phyloP scores from a whole-genome alignment of 2,113 vertebrate species.

The Python bivittatus region DNA sequence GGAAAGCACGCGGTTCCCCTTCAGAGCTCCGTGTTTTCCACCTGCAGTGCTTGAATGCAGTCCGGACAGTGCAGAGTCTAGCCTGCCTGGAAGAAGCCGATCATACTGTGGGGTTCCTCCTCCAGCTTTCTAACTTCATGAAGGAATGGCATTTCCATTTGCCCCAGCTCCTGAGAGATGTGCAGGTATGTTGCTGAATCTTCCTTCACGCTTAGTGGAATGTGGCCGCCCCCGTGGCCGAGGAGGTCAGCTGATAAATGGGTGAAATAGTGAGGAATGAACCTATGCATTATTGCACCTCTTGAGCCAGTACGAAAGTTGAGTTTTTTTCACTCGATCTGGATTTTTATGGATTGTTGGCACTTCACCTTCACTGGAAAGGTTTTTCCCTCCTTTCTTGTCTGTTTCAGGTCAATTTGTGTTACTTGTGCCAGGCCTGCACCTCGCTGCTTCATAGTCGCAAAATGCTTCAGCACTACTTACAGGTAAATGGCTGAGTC shows the following conservation, averaged over 20 bases:
- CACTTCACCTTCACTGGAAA: constrained; percentile 7
- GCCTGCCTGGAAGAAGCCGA: constrained; percentile 95
- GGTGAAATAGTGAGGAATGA: background rate
- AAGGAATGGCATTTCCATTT: constrained; percentile 98
- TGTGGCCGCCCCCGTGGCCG: background rate
- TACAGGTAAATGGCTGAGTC: constrained; percentile 80
- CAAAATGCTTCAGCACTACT: constrained; percentile 97
- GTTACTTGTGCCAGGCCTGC: constrained; percentile 96
- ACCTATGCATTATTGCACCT: too few species aligned
- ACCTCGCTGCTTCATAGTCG: constrained; percentile 96
- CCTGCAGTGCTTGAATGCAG: constrained; percentile 89
- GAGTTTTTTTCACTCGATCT: too few species aligned
- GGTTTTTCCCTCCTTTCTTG: background rate
- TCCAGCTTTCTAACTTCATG: constrained; percentile 94
- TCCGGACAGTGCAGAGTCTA: constrained; percentile 91
- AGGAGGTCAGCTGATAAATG: background rate
- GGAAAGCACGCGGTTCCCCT: background rate
- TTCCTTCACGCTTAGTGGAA: background rate
- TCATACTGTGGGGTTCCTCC: constrained; percentile 95
- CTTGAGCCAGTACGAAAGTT: too few species aligned
- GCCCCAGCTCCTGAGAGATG: constrained; percentile 88
- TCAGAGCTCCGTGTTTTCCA: background rate
- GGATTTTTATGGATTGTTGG: too few species aligned
- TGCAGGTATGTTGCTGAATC: constrained; percentile 78
- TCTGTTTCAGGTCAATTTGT: constrained; percentile 86